Evolutionary conservation across 1,140 invertebrate species (phyloP).

Genomic region (Eueides isabella): DNA sequence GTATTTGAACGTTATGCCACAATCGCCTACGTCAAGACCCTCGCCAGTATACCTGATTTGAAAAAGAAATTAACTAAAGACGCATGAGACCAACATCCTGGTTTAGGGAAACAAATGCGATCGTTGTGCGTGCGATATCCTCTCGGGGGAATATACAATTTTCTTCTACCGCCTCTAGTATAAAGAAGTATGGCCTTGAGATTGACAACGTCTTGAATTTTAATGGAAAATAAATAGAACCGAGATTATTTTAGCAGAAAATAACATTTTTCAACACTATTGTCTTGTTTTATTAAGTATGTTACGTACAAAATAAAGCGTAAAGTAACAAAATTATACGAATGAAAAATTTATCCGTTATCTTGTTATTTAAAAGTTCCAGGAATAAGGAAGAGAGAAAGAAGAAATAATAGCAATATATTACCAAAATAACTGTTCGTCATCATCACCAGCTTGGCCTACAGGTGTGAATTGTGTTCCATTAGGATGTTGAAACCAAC

Average conservation of each 20-base stretch:
- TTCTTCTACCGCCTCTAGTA: too few species aligned
- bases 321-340: neutral
- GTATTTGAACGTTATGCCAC: constrained; percentile 65
- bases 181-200: too few species aligned
- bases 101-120: too few species aligned
- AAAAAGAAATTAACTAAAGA: neutral
- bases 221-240: too few species aligned
- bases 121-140: too few species aligned
- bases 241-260: too few species aligned
- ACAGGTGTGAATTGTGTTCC: constrained; percentile 68
- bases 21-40: constrained; percentile 66
- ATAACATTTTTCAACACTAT: too few species aligned
- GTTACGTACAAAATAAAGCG: neutral
- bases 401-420: neutral
- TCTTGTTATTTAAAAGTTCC: neutral
- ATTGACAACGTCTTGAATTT: too few species aligned
- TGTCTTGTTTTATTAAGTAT: too few species aligned
- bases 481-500: constrained; percentile 77
- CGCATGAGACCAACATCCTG: too few species aligned
- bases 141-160: too few species aligned
- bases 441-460: constrained; percentile 30
- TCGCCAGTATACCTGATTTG: constrained; percentile 63
- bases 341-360: neutral
- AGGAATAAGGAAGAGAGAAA: neutral
- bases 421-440: constrained; percentile 61